Percentiles rank a stretch among this genome's conserved stretches.
Conservation (phyloP, 1,140 invertebrate genomes). For the Calliphora vicina region DNA sequence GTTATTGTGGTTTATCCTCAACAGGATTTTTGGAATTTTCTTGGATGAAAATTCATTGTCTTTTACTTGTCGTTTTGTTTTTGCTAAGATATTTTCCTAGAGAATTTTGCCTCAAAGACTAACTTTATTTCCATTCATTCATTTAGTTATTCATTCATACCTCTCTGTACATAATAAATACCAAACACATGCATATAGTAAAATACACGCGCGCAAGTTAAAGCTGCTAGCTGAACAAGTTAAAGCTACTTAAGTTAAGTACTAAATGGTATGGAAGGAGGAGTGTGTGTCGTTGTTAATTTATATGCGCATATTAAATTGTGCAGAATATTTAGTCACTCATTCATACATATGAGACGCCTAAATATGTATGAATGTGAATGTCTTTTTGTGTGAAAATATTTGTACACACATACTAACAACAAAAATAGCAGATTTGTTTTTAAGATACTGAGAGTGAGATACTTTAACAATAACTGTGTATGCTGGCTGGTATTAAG, state of each 20-base stretch:
- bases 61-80: neutral
- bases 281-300: conserved; percentile 27
- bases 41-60: neutral
- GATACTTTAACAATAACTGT: too few relatives aligned
- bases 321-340: conserved; percentile 28
- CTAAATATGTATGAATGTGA: neutral
- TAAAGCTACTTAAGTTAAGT: conserved; percentile 2
- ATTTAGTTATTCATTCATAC: neutral
- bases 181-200: neutral
- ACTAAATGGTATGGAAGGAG: too few relatives aligned
- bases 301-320: conserved; percentile 44
- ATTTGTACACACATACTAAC: too few relatives aligned
- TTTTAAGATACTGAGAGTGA: too few relatives aligned
- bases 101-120: neutral
- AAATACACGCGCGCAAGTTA: neutral
- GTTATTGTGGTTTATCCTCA: neutral
- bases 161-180: neutral
- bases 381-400: too few relatives aligned
- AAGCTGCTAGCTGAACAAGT: neutral
- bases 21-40: neutral
- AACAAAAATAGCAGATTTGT: too few relatives aligned
- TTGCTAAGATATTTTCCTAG: neutral
- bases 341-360: neutral
- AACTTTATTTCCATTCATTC: neutral
- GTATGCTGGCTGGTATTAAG: too few relatives aligned